Evolutionary conservation across 2,113 vertebrate species (phyloP).

Genomic region (Halcyon senegalensis): DNA sequence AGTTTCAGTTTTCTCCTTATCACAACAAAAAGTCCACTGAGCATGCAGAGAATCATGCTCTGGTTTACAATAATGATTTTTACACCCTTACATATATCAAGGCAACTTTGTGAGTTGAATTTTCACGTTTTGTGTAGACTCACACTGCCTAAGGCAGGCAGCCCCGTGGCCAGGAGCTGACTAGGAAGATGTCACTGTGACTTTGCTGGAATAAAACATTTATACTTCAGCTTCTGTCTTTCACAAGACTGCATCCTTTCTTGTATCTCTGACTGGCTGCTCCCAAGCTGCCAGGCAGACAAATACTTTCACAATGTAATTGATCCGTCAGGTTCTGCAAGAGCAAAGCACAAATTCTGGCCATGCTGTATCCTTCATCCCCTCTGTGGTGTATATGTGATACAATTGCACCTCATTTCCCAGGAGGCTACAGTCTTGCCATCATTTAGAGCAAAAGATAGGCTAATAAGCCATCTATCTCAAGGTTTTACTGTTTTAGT

Average conservation of each 20-base stretch:
- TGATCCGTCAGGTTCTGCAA: not conserved
- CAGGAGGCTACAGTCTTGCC: not conserved
- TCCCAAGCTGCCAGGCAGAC: not conserved
- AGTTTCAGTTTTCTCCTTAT: not conserved
- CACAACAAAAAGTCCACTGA: not conserved
- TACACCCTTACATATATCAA: not conserved
- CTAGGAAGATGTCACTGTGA: not conserved
- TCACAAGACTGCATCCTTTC: not conserved
- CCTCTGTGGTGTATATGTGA: not conserved
- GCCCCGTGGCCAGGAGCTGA: not conserved
- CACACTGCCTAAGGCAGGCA: not conserved
- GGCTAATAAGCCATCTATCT: not conserved
- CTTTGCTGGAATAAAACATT: not conserved
- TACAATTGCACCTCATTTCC: not conserved
- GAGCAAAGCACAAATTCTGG: not conserved
- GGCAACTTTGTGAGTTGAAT: not conserved
- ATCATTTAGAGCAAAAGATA: not conserved
- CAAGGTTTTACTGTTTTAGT: not conserved
- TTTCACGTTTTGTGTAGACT: not conserved
- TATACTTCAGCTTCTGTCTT: not conserved
- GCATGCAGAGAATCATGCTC: not conserved
- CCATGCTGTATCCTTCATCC: not conserved
- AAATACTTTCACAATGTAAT: not conserved
- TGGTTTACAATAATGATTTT: not conserved
- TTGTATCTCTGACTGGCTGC: not conserved